Base-by-base conservation (phyloP, 2,113 vertebrate species). In the Danionella cerebrum region DNA sequence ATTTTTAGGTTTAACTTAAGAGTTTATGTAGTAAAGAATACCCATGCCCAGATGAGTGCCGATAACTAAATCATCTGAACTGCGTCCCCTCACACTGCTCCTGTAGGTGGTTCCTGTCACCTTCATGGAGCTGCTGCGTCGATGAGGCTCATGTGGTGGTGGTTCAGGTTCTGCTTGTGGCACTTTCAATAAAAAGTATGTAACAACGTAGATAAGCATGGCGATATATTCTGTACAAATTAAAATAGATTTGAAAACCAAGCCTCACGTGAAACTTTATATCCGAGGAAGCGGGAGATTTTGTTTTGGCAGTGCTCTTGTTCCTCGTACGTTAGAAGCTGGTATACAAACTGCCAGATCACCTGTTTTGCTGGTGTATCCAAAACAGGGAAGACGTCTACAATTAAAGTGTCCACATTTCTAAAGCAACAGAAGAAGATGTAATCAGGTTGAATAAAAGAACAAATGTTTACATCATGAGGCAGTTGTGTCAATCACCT, bases 321-420 rank as follows among this genome's bases (percentile, higher is more conserved):
- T 77, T 99, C 96, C 74, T 99, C 94, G 0, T 97, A 98, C 0
- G 92, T 99, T 83, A 99, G 82, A 80, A 99, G 85, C 87, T 99
- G 96, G 88, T 97, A 98, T 80, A 99, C 84, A 79, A 98, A 99
- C 83, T 97, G 95, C 96, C 96, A 99, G 63, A 99, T 92, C 75
- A 98, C 87, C 84, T 99, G 96, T 82, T 97, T 99, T 86, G 93
- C 93, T 0, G 96, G 95, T 1, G 96, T 97, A 84, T 98, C 95
- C 83, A 98, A 83, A 80, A 97, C 91, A 0, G 94, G 94, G 79
- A 94, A 98, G 60, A 94, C 85, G 1, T 97, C 95, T 70, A 98
- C 94, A 13, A 98, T 98, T 73, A 98, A 87, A 2, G 95, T 97
- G 85, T 99, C 95, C 5, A 99, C 94, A 68, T 91, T 99, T 85